Conservation (phyloP, 2,113 vertebrate genomes). For the Calidris pygmaea region DNA sequence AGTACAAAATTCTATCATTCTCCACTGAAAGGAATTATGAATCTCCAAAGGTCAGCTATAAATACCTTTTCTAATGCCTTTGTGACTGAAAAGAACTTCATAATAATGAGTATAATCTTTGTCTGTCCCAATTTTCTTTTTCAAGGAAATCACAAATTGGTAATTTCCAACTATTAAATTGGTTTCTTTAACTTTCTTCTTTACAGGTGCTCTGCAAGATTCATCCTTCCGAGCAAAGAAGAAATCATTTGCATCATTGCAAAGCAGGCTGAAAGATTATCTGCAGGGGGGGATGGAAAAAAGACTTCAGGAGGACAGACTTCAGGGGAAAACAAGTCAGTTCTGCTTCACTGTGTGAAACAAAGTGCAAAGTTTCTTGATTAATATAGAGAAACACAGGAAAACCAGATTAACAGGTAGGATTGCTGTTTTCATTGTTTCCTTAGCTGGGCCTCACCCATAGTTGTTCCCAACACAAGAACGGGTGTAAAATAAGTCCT, state of each 20-base stretch:
- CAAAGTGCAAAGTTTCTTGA: background rate
- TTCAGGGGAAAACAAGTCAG: background rate
- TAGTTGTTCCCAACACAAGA: background rate
- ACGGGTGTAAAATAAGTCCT: background rate
- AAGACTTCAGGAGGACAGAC: background rate
- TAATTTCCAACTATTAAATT: constrained; percentile 3
- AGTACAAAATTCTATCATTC: constrained; percentile 37
- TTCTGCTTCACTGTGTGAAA: background rate
- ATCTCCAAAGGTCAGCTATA: constrained; percentile 76
- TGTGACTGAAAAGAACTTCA: constrained; percentile 18
- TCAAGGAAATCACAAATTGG: background rate
- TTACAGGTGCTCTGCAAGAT: background rate
- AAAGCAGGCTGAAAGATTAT: background rate
- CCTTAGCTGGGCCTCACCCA: background rate
- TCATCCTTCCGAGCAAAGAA: background rate
- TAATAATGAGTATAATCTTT: constrained; percentile 55
- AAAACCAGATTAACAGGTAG: background rate
- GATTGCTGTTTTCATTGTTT: background rate
- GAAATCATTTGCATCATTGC: background rate
- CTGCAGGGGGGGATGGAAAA: background rate
- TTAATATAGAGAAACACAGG: background rate
- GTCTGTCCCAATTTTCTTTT: constrained; percentile 48
- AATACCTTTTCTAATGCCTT: constrained; percentile 67
- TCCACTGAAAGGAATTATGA: constrained; percentile 51
- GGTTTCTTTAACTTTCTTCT: background rate